Conservation (phyloP, 2,113 vertebrate species). For the Psittacus erithacus region DNA sequence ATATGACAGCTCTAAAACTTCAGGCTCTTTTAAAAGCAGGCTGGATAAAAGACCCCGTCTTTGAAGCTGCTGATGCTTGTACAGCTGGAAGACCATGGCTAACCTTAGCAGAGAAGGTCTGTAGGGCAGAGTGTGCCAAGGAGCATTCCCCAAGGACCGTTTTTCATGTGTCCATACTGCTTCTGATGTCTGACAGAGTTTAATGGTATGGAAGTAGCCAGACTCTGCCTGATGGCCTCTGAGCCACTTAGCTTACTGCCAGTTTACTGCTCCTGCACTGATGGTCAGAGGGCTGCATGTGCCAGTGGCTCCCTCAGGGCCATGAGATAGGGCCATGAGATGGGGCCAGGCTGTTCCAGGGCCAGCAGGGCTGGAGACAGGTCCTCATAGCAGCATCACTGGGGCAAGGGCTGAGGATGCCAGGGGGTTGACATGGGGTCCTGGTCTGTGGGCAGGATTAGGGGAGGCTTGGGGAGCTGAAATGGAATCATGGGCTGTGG, state of each 20-base stretch:
- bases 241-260: background rate
- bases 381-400: background rate
- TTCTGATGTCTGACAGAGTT: background rate
- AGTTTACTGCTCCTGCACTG: background rate
- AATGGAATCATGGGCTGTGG: background rate
- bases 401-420: rapidly evolving
- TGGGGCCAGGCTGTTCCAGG: rapidly evolving
- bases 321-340: background rate
- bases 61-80: background rate
- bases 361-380: background rate
- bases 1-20: background rate
- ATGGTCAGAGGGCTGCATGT: rapidly evolving
- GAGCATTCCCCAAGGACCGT: background rate
- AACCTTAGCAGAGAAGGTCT: background rate
- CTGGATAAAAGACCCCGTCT: background rate
- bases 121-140: background rate
- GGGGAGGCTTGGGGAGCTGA: background rate
- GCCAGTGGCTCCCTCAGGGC: background rate
- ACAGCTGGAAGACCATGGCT: background rate
- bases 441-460: background rate
- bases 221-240: rapidly evolving
- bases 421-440: no score
- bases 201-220: background rate
- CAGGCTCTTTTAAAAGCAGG: background rate
- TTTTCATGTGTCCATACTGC: background rate